A percentile compares a stretch with the other conserved stretches of the same genome.
phyloP scores from a whole-genome alignment of 2,113 vertebrate species.

The Nycticorax nycticorax region DNA sequence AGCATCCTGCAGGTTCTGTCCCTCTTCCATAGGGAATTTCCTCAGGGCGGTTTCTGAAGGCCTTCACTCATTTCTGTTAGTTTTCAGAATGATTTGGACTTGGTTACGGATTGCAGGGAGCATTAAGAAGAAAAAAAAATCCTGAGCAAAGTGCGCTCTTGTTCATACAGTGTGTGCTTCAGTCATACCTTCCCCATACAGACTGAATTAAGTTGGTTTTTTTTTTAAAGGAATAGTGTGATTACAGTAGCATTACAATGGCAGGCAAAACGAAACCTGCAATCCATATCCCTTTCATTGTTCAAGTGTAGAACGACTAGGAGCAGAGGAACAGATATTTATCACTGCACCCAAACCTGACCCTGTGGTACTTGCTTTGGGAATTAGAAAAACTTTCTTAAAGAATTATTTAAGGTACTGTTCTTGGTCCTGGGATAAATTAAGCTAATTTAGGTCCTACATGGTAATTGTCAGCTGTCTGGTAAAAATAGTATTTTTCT shows the following conservation, averaged over 20 bases:
- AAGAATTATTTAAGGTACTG: not conserved
- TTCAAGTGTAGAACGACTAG: not conserved
- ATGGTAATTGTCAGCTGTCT: not conserved
- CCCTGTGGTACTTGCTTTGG: not conserved
- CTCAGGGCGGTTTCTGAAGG: not conserved
- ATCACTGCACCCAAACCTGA: not conserved
- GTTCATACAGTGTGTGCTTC: not conserved
- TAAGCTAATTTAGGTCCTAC: not conserved
- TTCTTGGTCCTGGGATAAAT: not conserved
- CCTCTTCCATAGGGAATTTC: not conserved
- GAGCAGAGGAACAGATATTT: not conserved
- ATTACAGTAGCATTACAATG: not conserved
- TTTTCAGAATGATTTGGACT: not conserved
- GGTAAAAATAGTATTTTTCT: not conserved
- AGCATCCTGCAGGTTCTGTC: not conserved
- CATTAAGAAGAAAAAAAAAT: not conserved
- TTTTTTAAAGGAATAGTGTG: not conserved
- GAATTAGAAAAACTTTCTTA: not conserved
- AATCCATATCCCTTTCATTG: rapidly evolving
- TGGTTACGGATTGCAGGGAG: not conserved
- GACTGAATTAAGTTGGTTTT: not conserved
- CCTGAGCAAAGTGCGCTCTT: not conserved
- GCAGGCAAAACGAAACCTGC: not conserved
- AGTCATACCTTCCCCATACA: not conserved
- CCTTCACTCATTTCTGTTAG: not conserved